Percentiles rank a stretch among this genome's conserved stretches.
Evolutionary conservation across 2,113 vertebrate species (phyloP).

Genomic region (Heloderma charlesbogerti): DNA sequence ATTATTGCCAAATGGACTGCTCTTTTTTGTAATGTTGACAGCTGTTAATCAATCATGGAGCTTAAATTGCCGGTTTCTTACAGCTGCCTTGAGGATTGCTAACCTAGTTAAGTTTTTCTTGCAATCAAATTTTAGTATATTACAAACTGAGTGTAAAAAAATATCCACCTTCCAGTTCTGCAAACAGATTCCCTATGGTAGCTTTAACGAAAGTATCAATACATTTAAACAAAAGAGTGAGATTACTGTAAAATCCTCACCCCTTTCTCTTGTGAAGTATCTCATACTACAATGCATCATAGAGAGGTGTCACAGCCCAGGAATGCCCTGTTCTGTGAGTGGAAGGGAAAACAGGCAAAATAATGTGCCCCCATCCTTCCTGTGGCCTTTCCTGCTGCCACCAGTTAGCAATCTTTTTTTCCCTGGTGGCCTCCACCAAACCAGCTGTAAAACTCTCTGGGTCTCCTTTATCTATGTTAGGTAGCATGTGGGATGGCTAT

Average conservation of each 20-base stretch:
- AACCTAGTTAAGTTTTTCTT: not conserved
- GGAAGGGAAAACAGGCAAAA: no score
- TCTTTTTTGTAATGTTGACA: conserved; percentile 12
- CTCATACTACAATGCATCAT: not conserved
- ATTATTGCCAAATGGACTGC: conserved; percentile 3
- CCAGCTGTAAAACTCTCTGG: no score
- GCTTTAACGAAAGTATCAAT: not conserved
- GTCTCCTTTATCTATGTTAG: no score
- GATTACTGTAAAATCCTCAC: not conserved
- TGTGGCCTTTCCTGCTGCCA: no score
- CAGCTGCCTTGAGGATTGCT: not conserved
- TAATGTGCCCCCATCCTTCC: no score
- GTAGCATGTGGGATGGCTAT: no score
- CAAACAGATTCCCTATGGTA: not conserved
- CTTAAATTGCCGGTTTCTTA: conserved; percentile 23
- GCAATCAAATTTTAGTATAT: conserved; percentile 22
- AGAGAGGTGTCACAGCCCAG: no score
- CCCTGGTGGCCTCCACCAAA: no score
- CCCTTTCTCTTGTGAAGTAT: not conserved
- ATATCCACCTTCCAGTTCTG: not conserved
- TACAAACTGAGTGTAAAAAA: not conserved
- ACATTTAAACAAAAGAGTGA: not conserved
- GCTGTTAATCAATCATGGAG: conserved; percentile 30
- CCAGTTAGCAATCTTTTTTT: no score
- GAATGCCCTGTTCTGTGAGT: no score